Evolutionary conservation across 2,888 invertebrate species (phyloP).

Genomic region (Crepidodera aurea): DNA sequence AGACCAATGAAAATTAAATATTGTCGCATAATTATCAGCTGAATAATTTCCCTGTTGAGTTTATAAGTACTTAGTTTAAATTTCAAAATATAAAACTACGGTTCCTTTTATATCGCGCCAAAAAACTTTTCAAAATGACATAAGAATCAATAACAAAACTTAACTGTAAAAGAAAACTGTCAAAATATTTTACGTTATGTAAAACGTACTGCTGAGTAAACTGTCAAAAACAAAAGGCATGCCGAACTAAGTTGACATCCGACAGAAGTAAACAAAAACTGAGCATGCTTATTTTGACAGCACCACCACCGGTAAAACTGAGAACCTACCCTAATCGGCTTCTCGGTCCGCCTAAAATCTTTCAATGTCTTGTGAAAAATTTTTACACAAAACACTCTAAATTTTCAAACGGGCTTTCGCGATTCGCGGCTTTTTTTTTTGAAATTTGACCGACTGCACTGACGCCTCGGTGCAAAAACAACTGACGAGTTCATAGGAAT

Average conservation of each 20-base stretch:
- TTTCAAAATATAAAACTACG: too few relatives aligned
- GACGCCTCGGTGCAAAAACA: conserved; percentile 55
- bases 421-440: conserved; percentile 27
- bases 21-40: too few relatives aligned
- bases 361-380: conserved; percentile 30
- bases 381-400: conserved; percentile 35
- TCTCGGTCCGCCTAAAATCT: conserved; percentile 26
- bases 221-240: too few relatives aligned
- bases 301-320: not conserved
- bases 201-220: too few relatives aligned
- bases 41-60: too few relatives aligned
- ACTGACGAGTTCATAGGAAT: conserved; percentile 42
- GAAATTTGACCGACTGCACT: conserved; percentile 55
- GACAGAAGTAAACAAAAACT: not conserved
- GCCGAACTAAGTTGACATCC: not conserved
- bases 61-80: too few relatives aligned
- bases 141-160: too few relatives aligned
- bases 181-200: too few relatives aligned
- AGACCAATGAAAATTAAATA: too few relatives aligned
- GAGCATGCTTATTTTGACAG: not conserved
- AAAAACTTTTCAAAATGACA: too few relatives aligned
- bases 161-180: too few relatives aligned
- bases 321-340: conserved; percentile 9
- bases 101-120: too few relatives aligned
- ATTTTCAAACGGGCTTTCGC: conserved; percentile 29